Conservation (phyloP, 2,888 invertebrate species). For the Hybos culiciformis region DNA sequence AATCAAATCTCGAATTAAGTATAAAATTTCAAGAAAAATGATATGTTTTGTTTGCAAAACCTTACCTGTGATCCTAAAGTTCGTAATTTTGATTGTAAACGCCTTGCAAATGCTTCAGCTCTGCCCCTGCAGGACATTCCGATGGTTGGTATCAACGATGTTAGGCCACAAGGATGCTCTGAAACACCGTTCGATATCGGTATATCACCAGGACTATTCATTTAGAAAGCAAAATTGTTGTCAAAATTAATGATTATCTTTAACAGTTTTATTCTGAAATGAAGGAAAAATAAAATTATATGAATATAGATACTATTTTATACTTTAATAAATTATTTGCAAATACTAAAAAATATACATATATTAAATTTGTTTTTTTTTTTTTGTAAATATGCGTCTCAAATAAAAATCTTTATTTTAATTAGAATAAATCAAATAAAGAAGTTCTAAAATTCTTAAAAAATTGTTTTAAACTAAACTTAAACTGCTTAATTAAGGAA, state of each 20-base stretch:
- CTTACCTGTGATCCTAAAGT: slow-evolving; percentile 47
- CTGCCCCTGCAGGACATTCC: slow-evolving; percentile 63
- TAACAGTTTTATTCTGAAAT: neutral
- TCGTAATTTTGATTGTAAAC: slow-evolving; percentile 58
- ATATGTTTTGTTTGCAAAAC: too few species aligned
- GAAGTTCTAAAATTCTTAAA: too few species aligned
- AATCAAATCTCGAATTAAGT: neutral
- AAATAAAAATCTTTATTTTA: neutral
- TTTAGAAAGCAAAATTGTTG: slow-evolving; percentile 24
- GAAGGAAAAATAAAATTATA: neutral
- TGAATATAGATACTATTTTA: neutral
- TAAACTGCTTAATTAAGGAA: slow-evolving; percentile 45
- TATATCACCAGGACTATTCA: slow-evolving; percentile 34
- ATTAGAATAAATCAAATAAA: too few species aligned
- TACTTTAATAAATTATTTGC: neutral
- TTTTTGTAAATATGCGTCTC: neutral
- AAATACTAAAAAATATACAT: neutral
- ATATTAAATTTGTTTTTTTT: neutral
- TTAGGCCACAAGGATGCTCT: slow-evolving; percentile 50
- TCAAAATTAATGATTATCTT: too few species aligned
- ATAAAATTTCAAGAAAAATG: neutral
- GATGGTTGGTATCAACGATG: slow-evolving; percentile 47
- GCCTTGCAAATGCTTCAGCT: slow-evolving; percentile 68
- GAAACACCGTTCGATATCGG: slow-evolving; percentile 29
- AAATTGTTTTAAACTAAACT: too few species aligned